Evolutionary conservation across 2,797 vertebrate species (phyloP), one percentile per base, ranked within the genome.

Genomic region (Sebastes variabilis): DNA sequence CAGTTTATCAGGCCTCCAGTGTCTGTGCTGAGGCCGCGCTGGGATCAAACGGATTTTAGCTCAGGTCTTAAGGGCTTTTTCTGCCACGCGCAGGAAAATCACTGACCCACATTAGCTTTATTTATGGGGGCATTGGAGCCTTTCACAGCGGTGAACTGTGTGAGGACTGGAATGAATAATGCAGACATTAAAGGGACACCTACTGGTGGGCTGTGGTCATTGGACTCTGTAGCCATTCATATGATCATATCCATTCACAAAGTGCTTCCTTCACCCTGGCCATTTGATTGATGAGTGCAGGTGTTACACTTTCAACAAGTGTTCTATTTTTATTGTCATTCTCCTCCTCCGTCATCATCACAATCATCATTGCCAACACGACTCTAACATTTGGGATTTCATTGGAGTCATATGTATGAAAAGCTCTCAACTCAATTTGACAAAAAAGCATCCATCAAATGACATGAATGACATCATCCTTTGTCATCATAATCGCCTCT

Each of bases 41-140:
- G 61, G 80, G 36, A 83, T 86, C 49, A 82, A 67, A 81, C 80
- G 66, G 87, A 83, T 85, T 83, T 74, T 60, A 80, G 84, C 38
- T 79, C 49, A 79, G 66, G 49, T 80, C 66, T 87, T 72, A 72
- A 27, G 76, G 79, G 80, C 71, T 81, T 85, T 83, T 59, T 88
- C 58, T 61, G 27, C 70, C 65, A 61, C 2, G 22, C 66, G 68
- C 71, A 88, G 77, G 67, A 80, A 91, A 89, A 87, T 82, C 80
- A 83, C 77, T 89, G 88, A 91, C 87, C 90, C 82, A 87, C 82
- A 88, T 89, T 86, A 73, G 66, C 72, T 87, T 80, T 64, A 88
- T 86, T 81, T 80, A 84, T 66, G 42, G 60, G 62, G 60, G 56
- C 76, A 75, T 0, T 69, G 56, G 49, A 69, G 56, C 72, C 66